Base-by-base conservation (phyloP, 1,140 invertebrate genomes). In the Oncopeltus fasciatus region DNA sequence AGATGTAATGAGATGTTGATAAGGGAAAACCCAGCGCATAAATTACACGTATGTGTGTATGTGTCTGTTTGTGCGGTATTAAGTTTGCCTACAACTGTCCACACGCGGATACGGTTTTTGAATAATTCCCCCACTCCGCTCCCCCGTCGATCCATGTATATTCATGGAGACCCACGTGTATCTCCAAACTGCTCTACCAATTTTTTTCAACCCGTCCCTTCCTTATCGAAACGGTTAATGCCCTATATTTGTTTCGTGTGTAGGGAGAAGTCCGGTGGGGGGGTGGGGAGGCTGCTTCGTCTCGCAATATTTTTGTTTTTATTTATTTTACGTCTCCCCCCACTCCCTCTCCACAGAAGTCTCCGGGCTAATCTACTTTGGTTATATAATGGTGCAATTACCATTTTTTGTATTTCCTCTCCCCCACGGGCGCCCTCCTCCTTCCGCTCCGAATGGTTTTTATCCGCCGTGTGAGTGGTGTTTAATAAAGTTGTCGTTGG, bases 21-120 rank as follows among this genome's bases (percentile, higher is more conserved):
- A 53, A 53, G 49, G 49, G 18, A 2, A 24, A 24, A 24, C 16
- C 24, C 18, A 26, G 49, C 21, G 49, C 18, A 53, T 53, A 53
- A 18, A 53, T 53, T 53, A 24, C 24, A 53, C 18, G n/a, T n/a
- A n/a, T n/a, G n/a, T n/a, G n/a, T n/a, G n/a, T n/a, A n/a, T n/a
- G n/a, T n/a, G n/a, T n/a, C n/a, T n/a, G n/a, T n/a, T 24, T 53
- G 49, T 5, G 18, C 24, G 49, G 49, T 53, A 53, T 53, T 53
- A 53, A 53, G 49, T 53, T 53, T 53, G 49, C 49, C 49, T 53
- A 53, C 49, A 53, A 53, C 49, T 53, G 49, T 53, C 49, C 49
- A 53, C 49, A 18, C 20, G 9, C 18, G 20, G 49, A 14, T 20
- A 46, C 21, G 44, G 18, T 26, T 53, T 53, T 53, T 53, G 18